Percentiles rank a stretch among this genome's conserved stretches.
These are phyloP conservation scores for Limosa lapponica DNA, from an alignment of 2,797 vertebrate genomes.

Conservation along the genomic window DNA sequence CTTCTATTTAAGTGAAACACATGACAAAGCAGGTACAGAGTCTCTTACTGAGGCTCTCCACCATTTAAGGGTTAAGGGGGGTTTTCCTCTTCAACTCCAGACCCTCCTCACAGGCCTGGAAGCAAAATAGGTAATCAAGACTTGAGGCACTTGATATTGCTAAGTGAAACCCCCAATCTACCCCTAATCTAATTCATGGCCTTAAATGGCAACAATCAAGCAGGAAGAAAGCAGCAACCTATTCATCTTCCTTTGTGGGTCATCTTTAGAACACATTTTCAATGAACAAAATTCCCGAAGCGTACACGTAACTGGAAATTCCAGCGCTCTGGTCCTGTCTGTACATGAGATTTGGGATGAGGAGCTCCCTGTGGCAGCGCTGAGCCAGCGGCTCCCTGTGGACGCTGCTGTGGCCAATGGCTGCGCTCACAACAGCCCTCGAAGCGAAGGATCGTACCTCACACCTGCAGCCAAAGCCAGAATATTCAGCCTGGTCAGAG, in stretches of 20 bases:
- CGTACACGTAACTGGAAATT: conserved; percentile 44
- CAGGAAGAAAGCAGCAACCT: neutral
- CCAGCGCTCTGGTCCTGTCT: neutral
- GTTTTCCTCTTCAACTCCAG: neutral
- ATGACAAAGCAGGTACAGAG: neutral
- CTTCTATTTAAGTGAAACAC: neutral
- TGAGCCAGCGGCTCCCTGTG: neutral
- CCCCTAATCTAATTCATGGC: neutral
- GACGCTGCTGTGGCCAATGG: fast-evolving
- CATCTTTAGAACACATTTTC: conserved; percentile 33
- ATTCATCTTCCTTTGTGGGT: conserved; percentile 19
- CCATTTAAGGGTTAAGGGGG: neutral
- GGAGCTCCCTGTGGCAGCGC: neutral
- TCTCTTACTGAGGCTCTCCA: neutral
- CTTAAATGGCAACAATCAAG: conserved; percentile 31
- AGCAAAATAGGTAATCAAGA: conserved; percentile 27
- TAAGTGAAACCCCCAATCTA: neutral
- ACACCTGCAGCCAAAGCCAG: neutral
- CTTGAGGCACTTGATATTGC: neutral
- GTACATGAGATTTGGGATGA: conserved; percentile 26
- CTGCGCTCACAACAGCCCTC: fast-evolving
- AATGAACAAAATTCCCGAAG: conserved; percentile 15
- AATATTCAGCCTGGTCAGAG: neutral
- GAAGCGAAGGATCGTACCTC: fast-evolving
- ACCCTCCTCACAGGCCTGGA: neutral